Conservation (phyloP, 2,113 vertebrate genomes). For the Haemorhous mexicanus region DNA sequence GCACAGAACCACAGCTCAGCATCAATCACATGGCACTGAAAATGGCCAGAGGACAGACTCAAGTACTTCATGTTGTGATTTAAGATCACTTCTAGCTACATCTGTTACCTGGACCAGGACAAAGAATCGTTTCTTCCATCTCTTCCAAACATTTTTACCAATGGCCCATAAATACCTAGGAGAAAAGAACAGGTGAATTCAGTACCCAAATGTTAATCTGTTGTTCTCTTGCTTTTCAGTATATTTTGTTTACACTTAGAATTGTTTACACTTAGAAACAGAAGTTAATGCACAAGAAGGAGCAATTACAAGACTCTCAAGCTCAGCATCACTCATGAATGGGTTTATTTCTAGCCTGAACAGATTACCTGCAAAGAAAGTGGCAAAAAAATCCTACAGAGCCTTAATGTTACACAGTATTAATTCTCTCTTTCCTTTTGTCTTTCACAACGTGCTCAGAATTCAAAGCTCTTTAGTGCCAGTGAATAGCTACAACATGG, state of each 20-base stretch:
- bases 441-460: neutral
- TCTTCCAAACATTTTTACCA: conserved; percentile 99
- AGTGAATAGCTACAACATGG: neutral
- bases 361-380: neutral
- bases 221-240: neutral
- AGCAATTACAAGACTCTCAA: neutral
- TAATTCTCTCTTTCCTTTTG: neutral
- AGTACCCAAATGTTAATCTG: neutral
- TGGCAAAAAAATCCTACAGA: neutral
- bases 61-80: neutral
- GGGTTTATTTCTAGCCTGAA: neutral
- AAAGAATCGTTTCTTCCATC: conserved; percentile 99
- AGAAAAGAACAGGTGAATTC: conserved; percentile 21
- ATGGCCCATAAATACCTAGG: conserved; percentile 94
- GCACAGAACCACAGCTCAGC: neutral
- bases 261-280: neutral
- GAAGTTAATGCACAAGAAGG: neutral
- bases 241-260: neutral
- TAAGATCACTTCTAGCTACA: conserved; percentile 39
- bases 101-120: conserved; percentile 94
- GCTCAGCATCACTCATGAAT: neutral
- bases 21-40: neutral
- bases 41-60: neutral
- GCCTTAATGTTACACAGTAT: neutral
- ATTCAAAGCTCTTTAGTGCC: neutral